phyloP scores from a whole-genome alignment of 2,113 vertebrate genomes.

The Lutjanus erythropterus region DNA sequence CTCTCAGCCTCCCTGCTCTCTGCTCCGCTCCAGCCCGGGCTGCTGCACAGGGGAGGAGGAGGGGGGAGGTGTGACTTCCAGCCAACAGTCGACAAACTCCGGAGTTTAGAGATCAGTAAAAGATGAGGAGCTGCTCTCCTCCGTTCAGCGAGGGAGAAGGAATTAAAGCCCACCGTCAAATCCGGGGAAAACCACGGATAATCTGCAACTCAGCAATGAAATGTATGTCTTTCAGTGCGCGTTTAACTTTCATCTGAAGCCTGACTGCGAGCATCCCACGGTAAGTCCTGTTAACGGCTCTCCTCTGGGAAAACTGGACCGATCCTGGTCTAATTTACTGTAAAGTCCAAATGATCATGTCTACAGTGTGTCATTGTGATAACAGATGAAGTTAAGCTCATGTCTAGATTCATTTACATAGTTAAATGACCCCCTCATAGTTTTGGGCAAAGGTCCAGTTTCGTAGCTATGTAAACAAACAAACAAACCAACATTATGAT shows the following conservation, averaged over 20 bases:
- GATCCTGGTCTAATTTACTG: background rate
- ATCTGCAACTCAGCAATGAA: constrained; percentile 9
- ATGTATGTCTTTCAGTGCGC: background rate
- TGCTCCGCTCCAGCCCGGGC: constrained; percentile 6
- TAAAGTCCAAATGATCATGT: background rate
- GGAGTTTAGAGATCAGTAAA: constrained; percentile 40
- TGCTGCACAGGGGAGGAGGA: background rate
- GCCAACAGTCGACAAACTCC: constrained; percentile 36
- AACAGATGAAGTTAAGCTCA: background rate
- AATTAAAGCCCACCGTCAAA: background rate
- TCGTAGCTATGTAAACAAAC: constrained; percentile 41
- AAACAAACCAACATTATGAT: constrained; percentile 17
- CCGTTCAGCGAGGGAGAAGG: background rate
- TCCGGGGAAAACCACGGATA: background rate
- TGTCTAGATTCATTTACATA: background rate
- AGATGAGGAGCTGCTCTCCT: constrained; percentile 58
- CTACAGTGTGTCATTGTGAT: background rate
- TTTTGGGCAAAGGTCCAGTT: constrained; percentile 23
- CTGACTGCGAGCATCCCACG: constrained; percentile 28
- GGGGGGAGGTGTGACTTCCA: constrained; percentile 57
- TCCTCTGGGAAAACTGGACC: background rate
- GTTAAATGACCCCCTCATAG: background rate
- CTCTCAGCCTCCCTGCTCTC: background rate
- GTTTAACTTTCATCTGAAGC: background rate
- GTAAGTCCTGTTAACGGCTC: constrained; percentile 42